Conservation (phyloP, 1,140 invertebrate species). For the Zaprionus camerounensis region DNA sequence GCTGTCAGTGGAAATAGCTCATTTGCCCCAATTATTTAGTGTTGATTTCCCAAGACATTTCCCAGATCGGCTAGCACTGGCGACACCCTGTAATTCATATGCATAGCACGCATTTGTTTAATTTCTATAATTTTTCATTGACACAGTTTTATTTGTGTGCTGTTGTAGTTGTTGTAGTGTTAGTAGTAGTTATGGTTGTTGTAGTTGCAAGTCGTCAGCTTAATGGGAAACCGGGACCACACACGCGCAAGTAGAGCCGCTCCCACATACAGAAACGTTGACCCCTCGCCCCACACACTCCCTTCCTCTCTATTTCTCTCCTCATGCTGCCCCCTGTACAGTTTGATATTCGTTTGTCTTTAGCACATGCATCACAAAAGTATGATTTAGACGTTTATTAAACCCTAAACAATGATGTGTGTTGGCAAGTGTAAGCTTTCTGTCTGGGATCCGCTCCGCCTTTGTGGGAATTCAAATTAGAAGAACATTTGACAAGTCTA, state of each 20-base stretch:
- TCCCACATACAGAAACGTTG: slow-evolving; percentile 20
- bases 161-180: neutral
- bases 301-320: neutral
- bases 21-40: slow-evolving; percentile 13
- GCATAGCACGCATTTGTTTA: slow-evolving; percentile 45
- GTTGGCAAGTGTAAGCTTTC: slow-evolving; percentile 39
- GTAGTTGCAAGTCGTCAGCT: slow-evolving; percentile 27
- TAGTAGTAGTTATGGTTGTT: neutral
- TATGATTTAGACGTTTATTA: slow-evolving; percentile 80
- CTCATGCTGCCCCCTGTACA: neutral
- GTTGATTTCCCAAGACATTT: slow-evolving; percentile 32
- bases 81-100: slow-evolving; percentile 26
- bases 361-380: slow-evolving; percentile 77
- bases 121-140: slow-evolving; percentile 50
- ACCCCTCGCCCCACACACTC: neutral
- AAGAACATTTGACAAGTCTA: slow-evolving; percentile 67
- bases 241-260: slow-evolving; percentile 26
- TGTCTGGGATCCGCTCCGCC: slow-evolving; percentile 19
- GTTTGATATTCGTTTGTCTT: slow-evolving; percentile 71
- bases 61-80: slow-evolving; percentile 3
- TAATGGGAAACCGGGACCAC: slow-evolving; percentile 32
- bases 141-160: slow-evolving; percentile 38
- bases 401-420: slow-evolving; percentile 65
- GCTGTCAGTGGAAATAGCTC: neutral
- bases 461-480: slow-evolving; percentile 70